A percentile compares a stretch with the other conserved stretches of the same genome.
Conservation (phyloP, 2,797 vertebrate species). For the Centroberyx gerrardi region DNA sequence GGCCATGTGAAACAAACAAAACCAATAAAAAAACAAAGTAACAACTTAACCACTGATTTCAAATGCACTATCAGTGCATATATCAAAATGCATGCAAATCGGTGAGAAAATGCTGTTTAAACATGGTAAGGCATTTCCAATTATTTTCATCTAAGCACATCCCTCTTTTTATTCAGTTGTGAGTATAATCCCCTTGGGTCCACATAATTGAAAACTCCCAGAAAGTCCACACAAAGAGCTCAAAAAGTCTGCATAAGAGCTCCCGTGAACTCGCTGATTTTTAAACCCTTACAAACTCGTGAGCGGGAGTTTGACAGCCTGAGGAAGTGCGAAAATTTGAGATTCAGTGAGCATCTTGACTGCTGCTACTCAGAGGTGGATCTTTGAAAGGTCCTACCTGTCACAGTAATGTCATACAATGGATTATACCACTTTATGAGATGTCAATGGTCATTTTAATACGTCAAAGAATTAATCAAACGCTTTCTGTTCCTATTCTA, state of each 20-base stretch:
- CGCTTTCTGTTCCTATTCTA: slow-evolving; percentile 29
- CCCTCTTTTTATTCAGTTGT: not conserved
- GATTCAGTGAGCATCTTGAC: slow-evolving; percentile 12
- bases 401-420: slow-evolving; percentile 37
- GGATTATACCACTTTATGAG: slow-evolving; percentile 27
- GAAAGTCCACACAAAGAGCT: not conserved
- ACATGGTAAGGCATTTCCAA: not conserved
- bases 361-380: slow-evolving; percentile 7
- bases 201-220: not conserved
- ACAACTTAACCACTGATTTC: too few species aligned
- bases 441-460: slow-evolving; percentile 35
- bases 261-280: not conserved
- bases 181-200: not conserved
- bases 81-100: not conserved
- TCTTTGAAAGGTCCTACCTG: slow-evolving; percentile 24
- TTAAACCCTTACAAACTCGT: not conserved
- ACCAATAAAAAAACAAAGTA: too few species aligned
- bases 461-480: slow-evolving; percentile 49
- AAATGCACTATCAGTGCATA: too few species aligned
- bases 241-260: not conserved
- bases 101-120: not conserved
- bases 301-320: not conserved
- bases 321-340: slow-evolving; percentile 15
- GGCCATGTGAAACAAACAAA: too few species aligned
- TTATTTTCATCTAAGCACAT: not conserved